Evolutionary conservation across 2,113 vertebrate species (phyloP).

Genomic region (Corythornis cristatus): DNA sequence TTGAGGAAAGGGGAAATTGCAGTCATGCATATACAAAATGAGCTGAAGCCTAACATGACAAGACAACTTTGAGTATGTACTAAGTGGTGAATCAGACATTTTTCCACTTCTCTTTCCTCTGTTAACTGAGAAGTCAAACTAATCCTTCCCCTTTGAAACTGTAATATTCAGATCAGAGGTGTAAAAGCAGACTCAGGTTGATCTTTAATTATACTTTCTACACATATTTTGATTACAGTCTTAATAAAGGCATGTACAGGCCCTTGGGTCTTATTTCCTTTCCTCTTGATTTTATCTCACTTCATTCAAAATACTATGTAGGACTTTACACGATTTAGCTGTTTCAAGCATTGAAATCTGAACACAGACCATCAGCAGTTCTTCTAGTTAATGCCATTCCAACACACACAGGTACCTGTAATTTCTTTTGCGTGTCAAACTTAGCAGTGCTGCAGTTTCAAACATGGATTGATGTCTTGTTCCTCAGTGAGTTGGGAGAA

Average conservation of each 20-base stretch:
- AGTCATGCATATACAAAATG: background rate
- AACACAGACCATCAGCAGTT: background rate
- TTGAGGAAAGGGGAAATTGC: background rate
- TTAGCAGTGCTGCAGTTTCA: background rate
- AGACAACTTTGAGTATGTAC: background rate
- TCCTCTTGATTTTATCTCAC: background rate
- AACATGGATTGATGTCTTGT: background rate
- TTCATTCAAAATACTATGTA: background rate
- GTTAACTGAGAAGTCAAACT: background rate
- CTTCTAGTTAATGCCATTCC: background rate
- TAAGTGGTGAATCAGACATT: background rate
- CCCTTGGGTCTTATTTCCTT: background rate
- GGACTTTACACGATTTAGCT: background rate
- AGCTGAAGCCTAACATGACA: background rate
- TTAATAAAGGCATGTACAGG: background rate
- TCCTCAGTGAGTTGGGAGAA: background rate
- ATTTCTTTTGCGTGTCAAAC: background rate
- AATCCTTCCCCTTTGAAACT: background rate
- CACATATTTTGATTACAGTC: background rate
- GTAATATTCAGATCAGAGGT: slow-evolving; percentile 20
- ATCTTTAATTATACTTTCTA: slow-evolving; percentile 1
- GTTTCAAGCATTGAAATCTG: background rate
- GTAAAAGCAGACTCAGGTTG: background rate
- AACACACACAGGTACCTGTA: background rate
- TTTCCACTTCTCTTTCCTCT: background rate